Percentiles rank a stretch among this genome's conserved stretches.
These are phyloP conservation scores for Andrena chrysosceles DNA, from an alignment of 2,888 invertebrate genomes.

Conservation along the genomic window DNA sequence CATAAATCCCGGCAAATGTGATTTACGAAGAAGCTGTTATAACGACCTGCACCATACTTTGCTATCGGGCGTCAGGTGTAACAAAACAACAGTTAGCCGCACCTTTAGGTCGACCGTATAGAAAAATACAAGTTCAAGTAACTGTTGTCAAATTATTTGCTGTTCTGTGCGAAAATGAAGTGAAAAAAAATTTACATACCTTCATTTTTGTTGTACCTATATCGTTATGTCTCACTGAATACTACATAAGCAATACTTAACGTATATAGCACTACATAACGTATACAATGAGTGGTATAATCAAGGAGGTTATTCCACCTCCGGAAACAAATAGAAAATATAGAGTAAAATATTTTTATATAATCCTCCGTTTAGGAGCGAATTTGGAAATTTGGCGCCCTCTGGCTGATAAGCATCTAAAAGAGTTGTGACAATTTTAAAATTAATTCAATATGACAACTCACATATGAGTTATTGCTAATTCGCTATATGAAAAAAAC, in stretches of 20 bases:
- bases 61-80: constrained; percentile 33
- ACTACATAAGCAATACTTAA: neutral
- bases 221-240: neutral
- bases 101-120: constrained; percentile 23
- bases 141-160: constrained; percentile 41
- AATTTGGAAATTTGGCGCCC: too few relatives aligned
- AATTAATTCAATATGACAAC: too few relatives aligned
- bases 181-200: neutral
- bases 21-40: constrained; percentile 32
- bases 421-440: too few relatives aligned
- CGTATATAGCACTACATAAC: too few relatives aligned
- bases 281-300: too few relatives aligned
- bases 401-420: too few relatives aligned
- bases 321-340: too few relatives aligned
- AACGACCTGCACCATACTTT: constrained; percentile 32
- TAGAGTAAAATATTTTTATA: too few relatives aligned
- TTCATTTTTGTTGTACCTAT: neutral
- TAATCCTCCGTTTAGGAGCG: too few relatives aligned
- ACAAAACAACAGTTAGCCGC: constrained; percentile 48
- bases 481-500: too few relatives aligned
- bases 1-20: neutral
- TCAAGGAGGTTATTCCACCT: too few relatives aligned
- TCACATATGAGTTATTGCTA: too few relatives aligned
- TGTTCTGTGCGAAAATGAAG: neutral
- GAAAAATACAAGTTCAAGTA: constrained; percentile 37